Base-by-base conservation (phyloP, 1,140 invertebrate genomes). In the Drosophila kurseongensis region DNA sequence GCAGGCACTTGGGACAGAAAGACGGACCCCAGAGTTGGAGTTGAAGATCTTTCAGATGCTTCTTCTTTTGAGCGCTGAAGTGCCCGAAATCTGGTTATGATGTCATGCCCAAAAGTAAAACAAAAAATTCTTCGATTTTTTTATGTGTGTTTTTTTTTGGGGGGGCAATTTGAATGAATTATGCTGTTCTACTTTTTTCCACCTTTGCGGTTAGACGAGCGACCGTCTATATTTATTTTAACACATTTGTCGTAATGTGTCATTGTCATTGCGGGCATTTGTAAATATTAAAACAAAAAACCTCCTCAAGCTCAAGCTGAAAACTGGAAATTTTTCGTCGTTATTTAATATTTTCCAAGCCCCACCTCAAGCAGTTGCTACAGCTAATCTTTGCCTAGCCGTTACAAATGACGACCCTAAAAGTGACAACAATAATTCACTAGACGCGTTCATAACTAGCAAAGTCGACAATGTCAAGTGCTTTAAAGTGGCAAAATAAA, bases 231-330 rank as follows among this genome's bases (percentile, higher is more conserved):
- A 77, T 88, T 88, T 86, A 71, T 66, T 86, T 86, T 86, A 89
- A 80, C 83, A 89, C 73, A 83, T 83, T 89, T 76, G 83, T 83
- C 57, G 59, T 68, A 76, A 83, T 89, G 83, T 76, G 83, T 88
- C 83, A 88, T 48, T 89, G 83, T 76, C 79, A 83, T 63, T 76
- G 71, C 62, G 66, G 48, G 51, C 56, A 75, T 81, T 81, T 78
- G 82, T 82, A 67, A 82, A 86, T 79, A 85, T 72, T 75, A 60
- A 78, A 71, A 57, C 32, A 72, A 69, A 73, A 54, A 41, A 29
- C 38, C 8, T 36, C 27, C 44, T 41, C 13, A 57, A 52, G n/a
- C 45, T 47, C 54, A 56, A 41, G 52, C 63, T 60, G 16, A 52
- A 85, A 80, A 80, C 68, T 86, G 48, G 69, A 81, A 85, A 81